phyloP scores from a whole-genome alignment of 2,797 vertebrate species.

The Rhinophrynus dorsalis region DNA sequence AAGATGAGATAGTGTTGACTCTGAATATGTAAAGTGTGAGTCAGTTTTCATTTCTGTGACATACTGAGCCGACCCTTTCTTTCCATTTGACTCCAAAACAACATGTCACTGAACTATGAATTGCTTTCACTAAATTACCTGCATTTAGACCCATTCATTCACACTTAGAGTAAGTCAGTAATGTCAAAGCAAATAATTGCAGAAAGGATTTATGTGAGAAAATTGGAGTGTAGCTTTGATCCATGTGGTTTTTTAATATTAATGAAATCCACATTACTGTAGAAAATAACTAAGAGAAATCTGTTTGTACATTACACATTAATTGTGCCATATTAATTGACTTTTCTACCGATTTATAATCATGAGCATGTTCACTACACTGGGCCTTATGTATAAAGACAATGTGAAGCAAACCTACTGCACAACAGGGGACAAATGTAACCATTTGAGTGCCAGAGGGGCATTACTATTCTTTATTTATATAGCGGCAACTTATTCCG shows the following conservation, averaged over 20 bases:
- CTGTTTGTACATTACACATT: too few relatives aligned
- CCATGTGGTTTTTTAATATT: background rate
- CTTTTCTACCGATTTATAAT: too few relatives aligned
- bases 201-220: background rate
- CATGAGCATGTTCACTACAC: too few relatives aligned
- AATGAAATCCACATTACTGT: background rate
- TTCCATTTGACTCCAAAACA: background rate
- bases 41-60: background rate
- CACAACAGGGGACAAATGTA: too few relatives aligned
- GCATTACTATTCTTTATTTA: too few relatives aligned
- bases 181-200: conserved; percentile 12
- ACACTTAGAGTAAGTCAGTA: background rate
- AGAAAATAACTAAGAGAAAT: too few relatives aligned
- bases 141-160: background rate
- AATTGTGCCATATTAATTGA: too few relatives aligned
- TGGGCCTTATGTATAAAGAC: too few relatives aligned
- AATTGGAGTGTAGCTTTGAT: background rate
- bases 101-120: background rate
- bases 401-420: too few relatives aligned
- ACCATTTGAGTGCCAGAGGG: too few relatives aligned
- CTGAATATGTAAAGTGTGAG: background rate
- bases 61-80: conserved; percentile 5
- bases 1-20: background rate
- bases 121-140: background rate
- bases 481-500: too few relatives aligned